Base-by-base conservation (phyloP, 2,888 invertebrate species). In the Myopa tessellatipennis region DNA sequence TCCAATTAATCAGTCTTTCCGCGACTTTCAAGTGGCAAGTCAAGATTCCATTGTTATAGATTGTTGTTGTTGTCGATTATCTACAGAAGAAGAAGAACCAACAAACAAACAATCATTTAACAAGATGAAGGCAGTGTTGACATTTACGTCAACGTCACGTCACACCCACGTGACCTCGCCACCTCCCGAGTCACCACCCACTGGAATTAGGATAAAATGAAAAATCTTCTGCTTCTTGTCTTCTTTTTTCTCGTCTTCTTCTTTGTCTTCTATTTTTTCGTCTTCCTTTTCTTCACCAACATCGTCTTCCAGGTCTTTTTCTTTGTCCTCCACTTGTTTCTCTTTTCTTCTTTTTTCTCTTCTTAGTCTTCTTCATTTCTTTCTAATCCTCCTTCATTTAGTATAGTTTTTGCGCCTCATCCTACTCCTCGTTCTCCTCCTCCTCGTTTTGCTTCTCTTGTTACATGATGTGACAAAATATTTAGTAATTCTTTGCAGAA, bases 1-100 rank as follows among this genome's bases (percentile, higher is more conserved):
- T 85, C 85, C 86, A 87, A 87, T 87, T 87, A 86, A 86, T 86
- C 82, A 83, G 81, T 80, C 79, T 77, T 26, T 26, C 26, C 26
- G 74, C 70, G 26, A 1, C 26, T 26, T 26, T 26, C 26, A 26
- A 26, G 26, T 26, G 26, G 26, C 26, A 26, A 26, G 26, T 26
- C 26, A 2, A 26, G 26, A 72, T 74, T 67, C 65, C 65, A 52
- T 71, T 77, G 60, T 10, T 36, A 58, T 71, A 4, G 26, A 26
- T 10, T 7, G 36, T 14, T 71, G 38, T 71, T 71, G 71, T 58
- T 16, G 16, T 4, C 70, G 70, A 10, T 50, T 1, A 14, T 50
- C 14, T 8, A 3, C 1, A 50, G 10, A 14, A 50, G 26, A 26
- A 26, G 26, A 26, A 26, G 26, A 26, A 26, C 26, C 26, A 26